phyloP scores from a whole-genome alignment of 2,113 vertebrate species.

The Electrona antarctica region DNA sequence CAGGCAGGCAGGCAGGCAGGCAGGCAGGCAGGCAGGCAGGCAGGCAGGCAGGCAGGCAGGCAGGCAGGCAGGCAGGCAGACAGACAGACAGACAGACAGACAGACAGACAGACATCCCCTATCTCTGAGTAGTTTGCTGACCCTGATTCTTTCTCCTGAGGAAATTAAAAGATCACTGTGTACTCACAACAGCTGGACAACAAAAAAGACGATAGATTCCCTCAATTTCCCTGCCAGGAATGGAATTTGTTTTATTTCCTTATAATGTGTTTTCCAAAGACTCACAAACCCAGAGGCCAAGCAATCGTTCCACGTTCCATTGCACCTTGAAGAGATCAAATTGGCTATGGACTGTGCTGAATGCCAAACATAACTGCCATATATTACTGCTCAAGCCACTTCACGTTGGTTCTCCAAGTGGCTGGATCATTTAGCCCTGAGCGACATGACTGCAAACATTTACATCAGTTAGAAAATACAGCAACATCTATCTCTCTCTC shows the following conservation, averaged over 20 bases:
- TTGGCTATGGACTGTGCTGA: neutral
- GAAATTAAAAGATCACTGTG: slow-evolving; percentile 55
- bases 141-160: slow-evolving; percentile 17
- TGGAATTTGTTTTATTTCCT: slow-evolving; percentile 34
- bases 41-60: neutral
- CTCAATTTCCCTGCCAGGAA: slow-evolving; percentile 19
- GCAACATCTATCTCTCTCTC: slow-evolving; percentile 26
- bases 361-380: neutral
- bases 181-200: slow-evolving; percentile 1
- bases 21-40: neutral
- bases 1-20: neutral
- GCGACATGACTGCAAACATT: slow-evolving; percentile 51
- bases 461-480: slow-evolving; percentile 48
- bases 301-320: slow-evolving; percentile 48
- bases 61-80: neutral
- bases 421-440: neutral
- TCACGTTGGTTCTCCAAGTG: neutral
- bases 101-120: neutral
- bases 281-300: slow-evolving; percentile 4
- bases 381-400: neutral
- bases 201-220: slow-evolving; percentile 4
- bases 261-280: slow-evolving; percentile 6
- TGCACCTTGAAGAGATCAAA: slow-evolving; percentile 15
- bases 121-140: slow-evolving; percentile 22
- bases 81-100: neutral